A percentile compares a stretch with the other conserved stretches of the same genome.
Evolutionary conservation across 30 jellyfish, hydroid and myxozoan species (phyloP).

Genomic region (Aurelia aurita): DNA sequence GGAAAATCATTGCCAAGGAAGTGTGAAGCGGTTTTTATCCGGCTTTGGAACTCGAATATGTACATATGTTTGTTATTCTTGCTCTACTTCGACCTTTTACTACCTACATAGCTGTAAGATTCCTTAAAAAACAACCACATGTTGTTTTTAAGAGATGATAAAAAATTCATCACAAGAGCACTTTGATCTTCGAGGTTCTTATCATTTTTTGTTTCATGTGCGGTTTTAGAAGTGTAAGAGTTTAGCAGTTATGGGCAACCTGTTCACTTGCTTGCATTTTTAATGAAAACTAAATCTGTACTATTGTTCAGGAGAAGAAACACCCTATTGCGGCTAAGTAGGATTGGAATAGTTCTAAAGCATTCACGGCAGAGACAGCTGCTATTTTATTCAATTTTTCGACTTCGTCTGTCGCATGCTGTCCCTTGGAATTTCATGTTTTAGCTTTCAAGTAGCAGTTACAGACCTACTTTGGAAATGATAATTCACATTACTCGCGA

Average conservation of each 20-base stretch:
- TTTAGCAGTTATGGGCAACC: slow-evolving; percentile 66
- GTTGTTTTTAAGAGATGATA: no score
- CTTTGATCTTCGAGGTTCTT: slow-evolving; percentile 36
- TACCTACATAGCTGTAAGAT: no score
- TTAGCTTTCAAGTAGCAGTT: neutral
- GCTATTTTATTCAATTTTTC: slow-evolving; percentile 22
- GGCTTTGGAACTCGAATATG: slow-evolving; percentile 2
- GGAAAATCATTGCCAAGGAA: slow-evolving; percentile 11
- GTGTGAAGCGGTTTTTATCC: slow-evolving; percentile 8
- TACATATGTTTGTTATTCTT: neutral
- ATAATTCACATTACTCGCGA: no score
- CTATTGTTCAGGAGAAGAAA: slow-evolving; percentile 66
- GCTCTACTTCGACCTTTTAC: no score
- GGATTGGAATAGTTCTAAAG: slow-evolving; percentile 45
- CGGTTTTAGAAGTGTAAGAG: slow-evolving; percentile 41
- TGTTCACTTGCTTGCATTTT: slow-evolving; percentile 78
- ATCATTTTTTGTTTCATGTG: slow-evolving; percentile 30
- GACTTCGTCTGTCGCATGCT: slow-evolving; percentile 23
- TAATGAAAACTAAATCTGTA: slow-evolving; percentile 62
- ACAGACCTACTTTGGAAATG: no score
- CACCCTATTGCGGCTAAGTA: slow-evolving; percentile 64
- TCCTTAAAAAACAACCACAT: no score
- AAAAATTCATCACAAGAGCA: neutral
- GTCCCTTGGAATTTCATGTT: slow-evolving; percentile 9
- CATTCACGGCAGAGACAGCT: slow-evolving; percentile 40